These are phyloP conservation scores for Brotula barbata DNA, from an alignment of 2,797 vertebrate genomes.

Conservation along the genomic window DNA sequence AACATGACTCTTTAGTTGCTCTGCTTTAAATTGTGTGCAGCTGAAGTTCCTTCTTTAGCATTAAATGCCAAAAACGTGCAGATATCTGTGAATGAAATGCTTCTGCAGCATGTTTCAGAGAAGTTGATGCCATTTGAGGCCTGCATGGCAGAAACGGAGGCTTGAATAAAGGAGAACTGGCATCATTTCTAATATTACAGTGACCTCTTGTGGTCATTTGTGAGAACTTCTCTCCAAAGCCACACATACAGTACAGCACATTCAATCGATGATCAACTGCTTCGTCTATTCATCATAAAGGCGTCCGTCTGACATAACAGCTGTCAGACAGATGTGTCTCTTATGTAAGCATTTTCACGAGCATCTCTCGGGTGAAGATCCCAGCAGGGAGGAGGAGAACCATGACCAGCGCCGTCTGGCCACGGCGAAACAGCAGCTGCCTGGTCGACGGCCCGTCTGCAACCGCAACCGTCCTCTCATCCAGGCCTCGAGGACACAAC, in stretches of 20 bases:
- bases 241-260: no score
- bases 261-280: no score
- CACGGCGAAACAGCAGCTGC: slow-evolving; percentile 57
- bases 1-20: no score
- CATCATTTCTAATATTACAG: slow-evolving; percentile 22
- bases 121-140: slow-evolving; percentile 14
- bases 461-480: background rate
- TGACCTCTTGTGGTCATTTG: slow-evolving; percentile 61
- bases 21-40: no score
- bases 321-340: background rate
- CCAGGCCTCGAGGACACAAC: no score
- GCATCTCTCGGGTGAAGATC: slow-evolving; percentile 43
- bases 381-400: slow-evolving; percentile 54
- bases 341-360: slow-evolving; percentile 41
- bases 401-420: slow-evolving; percentile 51
- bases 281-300: no score
- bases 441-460: slow-evolving; percentile 29
- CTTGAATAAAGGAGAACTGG: background rate
- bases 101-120: slow-evolving; percentile 19
- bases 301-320: no score
- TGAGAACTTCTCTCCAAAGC: background rate
- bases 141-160: background rate
- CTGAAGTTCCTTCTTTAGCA: no score
- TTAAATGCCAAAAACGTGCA: no score
- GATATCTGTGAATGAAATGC: no score